Base-by-base conservation (phyloP, 2,113 vertebrate genomes). In the Leptobrachium ailaonicum region DNA sequence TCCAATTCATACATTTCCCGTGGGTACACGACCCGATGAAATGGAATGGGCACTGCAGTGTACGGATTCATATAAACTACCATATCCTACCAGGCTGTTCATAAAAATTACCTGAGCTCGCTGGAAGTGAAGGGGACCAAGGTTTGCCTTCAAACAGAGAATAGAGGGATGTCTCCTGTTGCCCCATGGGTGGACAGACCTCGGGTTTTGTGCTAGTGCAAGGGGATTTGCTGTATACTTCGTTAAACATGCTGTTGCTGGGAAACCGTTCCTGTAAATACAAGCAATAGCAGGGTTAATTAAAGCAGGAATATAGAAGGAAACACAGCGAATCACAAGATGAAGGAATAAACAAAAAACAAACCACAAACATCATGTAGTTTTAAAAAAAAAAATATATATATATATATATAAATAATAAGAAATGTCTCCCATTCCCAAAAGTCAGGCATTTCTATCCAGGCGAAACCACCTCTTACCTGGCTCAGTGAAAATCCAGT, bases 141-240 rank as follows among this genome's bases (percentile, higher is more conserved):
- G 98, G 96, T 12, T 95, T 98, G 85, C 96, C 95, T 87, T 99
- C 96, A 84, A 99, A 99, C 73, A 99, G 93, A 32, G 98, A 98
- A 86, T 99, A 99, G 0, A 98, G 92, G 10, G 97, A 98, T 50
- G 95, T 95, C 91, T 98, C 98, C 88, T 98, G 96, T 85, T 97
- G 95, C 76, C 95, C 88, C 87, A 94, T 87, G 5, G 92, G 87
- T 67, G 90, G 87, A 84, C 89, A 90, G 76, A 90, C 82, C 10
- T 98, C 96, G 2, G 94, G 75, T 85, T 97, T 98, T 87, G 94
- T 90, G 89, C 90, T 89, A 88, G 94, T 85, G 20, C 92, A 91
- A 85, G 96, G 86, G 80, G 93, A 95, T 85, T 98, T 98, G 2
- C 97, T 96, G 82, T 98, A 98, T 0, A 97, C 95, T 87, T 98